phyloP scores from a whole-genome alignment of 2,113 vertebrate genomes.

The Mesitornis unicolor region DNA sequence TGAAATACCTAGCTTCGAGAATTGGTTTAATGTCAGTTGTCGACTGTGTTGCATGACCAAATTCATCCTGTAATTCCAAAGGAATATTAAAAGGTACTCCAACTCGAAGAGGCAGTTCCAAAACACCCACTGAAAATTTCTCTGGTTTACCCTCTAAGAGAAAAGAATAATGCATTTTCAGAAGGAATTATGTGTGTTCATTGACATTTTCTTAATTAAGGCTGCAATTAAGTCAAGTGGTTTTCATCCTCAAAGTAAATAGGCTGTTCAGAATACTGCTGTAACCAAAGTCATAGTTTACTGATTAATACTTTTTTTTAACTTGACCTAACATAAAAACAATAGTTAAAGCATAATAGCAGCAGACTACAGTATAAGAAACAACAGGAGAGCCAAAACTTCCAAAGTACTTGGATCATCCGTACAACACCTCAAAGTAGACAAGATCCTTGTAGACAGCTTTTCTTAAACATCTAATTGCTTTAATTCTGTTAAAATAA shows the following conservation, averaged over 20 bases:
- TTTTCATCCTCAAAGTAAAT: not conserved
- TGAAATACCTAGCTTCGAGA: constrained; percentile 80
- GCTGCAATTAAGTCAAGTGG: not conserved
- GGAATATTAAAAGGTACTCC: constrained; percentile 85
- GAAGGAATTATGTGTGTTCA: not conserved
- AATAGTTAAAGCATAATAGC: not conserved
- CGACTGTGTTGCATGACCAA: constrained; percentile 75
- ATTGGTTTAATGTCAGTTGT: constrained; percentile 70
- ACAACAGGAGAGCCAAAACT: not conserved
- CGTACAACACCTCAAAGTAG: not conserved
- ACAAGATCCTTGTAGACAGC: not conserved
- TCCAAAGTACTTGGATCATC: not conserved
- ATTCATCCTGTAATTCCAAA: constrained; percentile 83
- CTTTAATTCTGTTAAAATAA: not conserved
- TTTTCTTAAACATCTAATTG: not conserved
- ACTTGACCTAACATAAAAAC: not conserved
- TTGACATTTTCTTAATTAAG: not conserved
- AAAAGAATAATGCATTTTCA: not conserved
- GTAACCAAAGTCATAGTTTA: not conserved
- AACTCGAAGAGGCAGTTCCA: constrained; percentile 74
- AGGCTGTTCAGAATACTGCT: not conserved
- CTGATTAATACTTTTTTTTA: not conserved
- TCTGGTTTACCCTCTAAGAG: constrained; percentile 84
- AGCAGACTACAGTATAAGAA: not conserved
- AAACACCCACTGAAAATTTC: constrained; percentile 73